Percentiles rank a stretch among this genome's conserved stretches.
These are phyloP conservation scores for Clarias magur DNA, from an alignment of 2,113 vertebrate genomes.

Conservation along the genomic window DNA sequence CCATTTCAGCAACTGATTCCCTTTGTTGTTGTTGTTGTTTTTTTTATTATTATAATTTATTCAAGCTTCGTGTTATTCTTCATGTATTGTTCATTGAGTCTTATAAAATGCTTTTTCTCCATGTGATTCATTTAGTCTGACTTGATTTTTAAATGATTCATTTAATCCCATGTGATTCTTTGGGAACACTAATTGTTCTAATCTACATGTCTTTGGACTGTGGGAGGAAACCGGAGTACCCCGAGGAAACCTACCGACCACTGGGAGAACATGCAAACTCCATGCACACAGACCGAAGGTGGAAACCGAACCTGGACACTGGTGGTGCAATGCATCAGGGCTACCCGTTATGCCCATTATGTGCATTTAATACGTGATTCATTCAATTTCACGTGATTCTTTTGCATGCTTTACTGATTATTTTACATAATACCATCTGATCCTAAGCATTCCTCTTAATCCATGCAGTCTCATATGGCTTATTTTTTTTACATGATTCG, in stretches of 20 bases:
- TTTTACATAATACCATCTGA: not conserved
- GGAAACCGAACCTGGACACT: too few relatives aligned
- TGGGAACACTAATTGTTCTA: too few relatives aligned
- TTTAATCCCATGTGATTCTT: not conserved
- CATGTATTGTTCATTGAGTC: not conserved
- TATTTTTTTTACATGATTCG: not conserved
- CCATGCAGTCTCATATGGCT: not conserved
- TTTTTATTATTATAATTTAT: not conserved
- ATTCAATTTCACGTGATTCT: not conserved
- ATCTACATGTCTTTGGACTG: too few relatives aligned
- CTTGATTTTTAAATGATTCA: not conserved
- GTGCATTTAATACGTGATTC: not conserved
- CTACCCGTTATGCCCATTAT: too few relatives aligned
- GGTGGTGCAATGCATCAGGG: too few relatives aligned
- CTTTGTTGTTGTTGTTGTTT: not conserved
- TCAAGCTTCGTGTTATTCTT: not conserved
- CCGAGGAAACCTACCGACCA: too few relatives aligned
- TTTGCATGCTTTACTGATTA: not conserved
- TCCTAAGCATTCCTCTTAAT: not conserved
- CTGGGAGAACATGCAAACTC: too few relatives aligned
- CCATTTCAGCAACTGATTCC: not conserved
- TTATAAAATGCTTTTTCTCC: too few relatives aligned
- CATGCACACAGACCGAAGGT: too few relatives aligned
- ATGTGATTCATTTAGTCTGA: too few relatives aligned
- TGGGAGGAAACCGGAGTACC: too few relatives aligned